A percentile compares a stretch with the other conserved stretches of the same genome.
phyloP scores from a whole-genome alignment of 2,797 vertebrate species.

The Anabas testudineus region DNA sequence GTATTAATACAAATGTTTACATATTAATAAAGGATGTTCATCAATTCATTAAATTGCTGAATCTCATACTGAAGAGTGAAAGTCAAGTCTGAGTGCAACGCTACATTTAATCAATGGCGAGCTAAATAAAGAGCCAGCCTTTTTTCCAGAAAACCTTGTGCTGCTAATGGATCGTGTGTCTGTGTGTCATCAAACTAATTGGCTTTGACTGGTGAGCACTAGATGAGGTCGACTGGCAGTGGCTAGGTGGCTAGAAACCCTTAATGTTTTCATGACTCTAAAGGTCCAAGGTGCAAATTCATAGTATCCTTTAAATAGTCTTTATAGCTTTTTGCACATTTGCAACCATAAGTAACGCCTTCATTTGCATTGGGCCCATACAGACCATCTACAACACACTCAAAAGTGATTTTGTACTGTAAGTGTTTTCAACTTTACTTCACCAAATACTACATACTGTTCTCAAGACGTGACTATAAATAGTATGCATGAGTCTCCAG shows the following conservation, averaged over 20 bases:
- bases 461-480: constrained; percentile 1
- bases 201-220: constrained; percentile 66
- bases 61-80: constrained; percentile 20
- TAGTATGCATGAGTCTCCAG: background rate
- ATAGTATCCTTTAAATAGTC: background rate
- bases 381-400: background rate
- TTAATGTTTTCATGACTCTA: constrained; percentile 26
- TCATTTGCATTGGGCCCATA: background rate
- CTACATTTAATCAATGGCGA: constrained; percentile 56
- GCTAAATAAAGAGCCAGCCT: constrained; percentile 46
- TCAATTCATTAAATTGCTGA: constrained; percentile 55
- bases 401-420: constrained; percentile 10
- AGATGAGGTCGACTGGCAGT: constrained; percentile 60
- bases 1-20: constrained; percentile 20
- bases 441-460: background rate
- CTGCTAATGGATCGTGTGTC: constrained; percentile 47
- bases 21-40: constrained; percentile 49
- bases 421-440: background rate
- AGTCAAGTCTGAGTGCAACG: constrained; percentile 38
- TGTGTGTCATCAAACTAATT: constrained; percentile 74
- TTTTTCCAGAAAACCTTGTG: constrained; percentile 23
- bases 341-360: background rate
- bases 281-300: background rate
- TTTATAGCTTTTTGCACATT: background rate
- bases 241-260: constrained; percentile 56